Evolutionary conservation across 2,888 invertebrate genomes (phyloP).

Genomic region (Calephelis perditalis): DNA sequence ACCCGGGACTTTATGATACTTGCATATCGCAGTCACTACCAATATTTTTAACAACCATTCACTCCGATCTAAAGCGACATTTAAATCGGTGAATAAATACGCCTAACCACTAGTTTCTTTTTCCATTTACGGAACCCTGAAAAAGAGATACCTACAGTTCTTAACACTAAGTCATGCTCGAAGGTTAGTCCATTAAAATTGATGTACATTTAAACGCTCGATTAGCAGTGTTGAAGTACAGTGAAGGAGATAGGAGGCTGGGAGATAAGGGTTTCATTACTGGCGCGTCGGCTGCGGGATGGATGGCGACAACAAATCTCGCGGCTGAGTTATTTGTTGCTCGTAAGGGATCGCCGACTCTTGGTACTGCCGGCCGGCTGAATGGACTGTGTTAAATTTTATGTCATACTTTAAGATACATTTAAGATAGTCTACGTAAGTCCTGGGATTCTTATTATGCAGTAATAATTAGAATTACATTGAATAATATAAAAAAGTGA

Average conservation of each 20-base stretch:
- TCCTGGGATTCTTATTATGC: no score
- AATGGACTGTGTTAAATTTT: background rate
- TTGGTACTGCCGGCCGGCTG: constrained; percentile 32
- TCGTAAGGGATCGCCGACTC: constrained; percentile 7
- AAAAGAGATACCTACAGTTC: no score
- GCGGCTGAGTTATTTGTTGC: constrained; percentile 57
- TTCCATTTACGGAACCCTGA: no score
- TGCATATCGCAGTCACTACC: no score
- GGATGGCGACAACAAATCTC: constrained; percentile 63
- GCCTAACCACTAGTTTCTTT: no score
- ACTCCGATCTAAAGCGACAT: no score
- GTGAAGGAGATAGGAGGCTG: constrained; percentile 38
- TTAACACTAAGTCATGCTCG: background rate
- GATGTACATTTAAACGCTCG: constrained; percentile 20
- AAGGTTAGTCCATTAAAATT: constrained; percentile 4
- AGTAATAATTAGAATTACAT: no score
- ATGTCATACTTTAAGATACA: background rate
- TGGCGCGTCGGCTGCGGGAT: constrained; percentile 55
- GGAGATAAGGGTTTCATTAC: constrained; percentile 61
- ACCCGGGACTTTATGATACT: no score
- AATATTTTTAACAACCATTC: no score
- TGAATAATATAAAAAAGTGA: no score
- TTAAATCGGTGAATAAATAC: no score
- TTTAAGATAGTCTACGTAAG: no score
- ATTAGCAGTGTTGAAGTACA: constrained; percentile 34